A percentile compares a stretch with the other conserved stretches of the same genome.
phyloP scores from a whole-genome alignment of 2,797 vertebrate genomes.

The Coendou prehensilis region DNA sequence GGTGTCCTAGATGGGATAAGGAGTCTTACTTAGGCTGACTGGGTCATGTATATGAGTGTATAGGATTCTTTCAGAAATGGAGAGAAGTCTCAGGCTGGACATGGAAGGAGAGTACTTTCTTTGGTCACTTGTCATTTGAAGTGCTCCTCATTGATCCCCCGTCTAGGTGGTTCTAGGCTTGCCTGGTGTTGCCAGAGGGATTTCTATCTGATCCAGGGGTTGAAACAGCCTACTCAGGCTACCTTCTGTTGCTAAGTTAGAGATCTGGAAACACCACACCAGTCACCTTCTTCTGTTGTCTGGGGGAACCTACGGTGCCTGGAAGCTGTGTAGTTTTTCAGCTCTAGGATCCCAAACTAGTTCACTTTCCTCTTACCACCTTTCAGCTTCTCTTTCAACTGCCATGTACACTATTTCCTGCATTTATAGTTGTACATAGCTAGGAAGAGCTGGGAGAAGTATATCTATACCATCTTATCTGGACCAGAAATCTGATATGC shows the following conservation, averaged over 20 bases:
- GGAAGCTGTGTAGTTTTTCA: background rate
- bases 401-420: background rate
- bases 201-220: background rate
- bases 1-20: background rate
- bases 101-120: background rate
- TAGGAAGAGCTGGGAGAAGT: background rate
- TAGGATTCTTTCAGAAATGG: background rate
- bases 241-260: background rate
- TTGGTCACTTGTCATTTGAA: background rate
- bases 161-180: background rate
- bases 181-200: background rate
- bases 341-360: background rate
- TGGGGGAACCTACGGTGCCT: background rate
- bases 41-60: background rate
- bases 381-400: constrained; percentile 1
- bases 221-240: background rate
- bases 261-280: background rate
- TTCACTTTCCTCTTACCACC: background rate
- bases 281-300: background rate
- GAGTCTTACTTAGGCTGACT: background rate
- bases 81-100: background rate
- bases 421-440: background rate
- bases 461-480: background rate
- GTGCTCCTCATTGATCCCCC: background rate
- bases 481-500: constrained; percentile 49